These are phyloP conservation scores for Prinia subflava DNA, from an alignment of 2,113 vertebrate genomes.

Conservation along the genomic window DNA sequence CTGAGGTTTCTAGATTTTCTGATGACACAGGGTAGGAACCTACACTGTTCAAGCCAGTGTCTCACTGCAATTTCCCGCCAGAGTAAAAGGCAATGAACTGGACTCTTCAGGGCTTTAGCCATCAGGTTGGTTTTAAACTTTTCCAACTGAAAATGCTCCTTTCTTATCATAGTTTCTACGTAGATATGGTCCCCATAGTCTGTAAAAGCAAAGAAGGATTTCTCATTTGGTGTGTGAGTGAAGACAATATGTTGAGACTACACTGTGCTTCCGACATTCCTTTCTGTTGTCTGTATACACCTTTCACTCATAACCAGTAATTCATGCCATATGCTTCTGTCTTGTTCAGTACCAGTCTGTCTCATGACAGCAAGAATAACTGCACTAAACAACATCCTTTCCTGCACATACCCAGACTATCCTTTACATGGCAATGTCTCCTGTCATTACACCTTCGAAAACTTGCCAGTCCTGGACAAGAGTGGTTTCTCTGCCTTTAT, in stretches of 20 bases:
- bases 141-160: background rate
- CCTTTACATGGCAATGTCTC: background rate
- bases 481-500: background rate
- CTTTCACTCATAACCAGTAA: background rate
- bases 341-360: background rate
- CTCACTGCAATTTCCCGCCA: background rate
- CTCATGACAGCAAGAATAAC: background rate
- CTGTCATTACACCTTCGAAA: background rate
- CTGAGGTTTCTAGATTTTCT: background rate
- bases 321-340: fast-evolving
- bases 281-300: background rate
- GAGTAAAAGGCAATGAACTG: background rate
- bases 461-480: background rate
- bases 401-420: background rate
- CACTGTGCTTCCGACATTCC: background rate
- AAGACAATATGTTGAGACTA: background rate
- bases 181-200: background rate
- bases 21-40: background rate
- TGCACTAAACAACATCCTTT: background rate
- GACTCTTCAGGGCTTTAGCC: background rate
- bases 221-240: background rate
- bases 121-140: background rate
- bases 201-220: background rate
- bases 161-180: background rate
- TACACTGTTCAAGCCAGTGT: background rate